Conservation (phyloP, 2,888 invertebrate genomes). For the Papilio elwesi region DNA sequence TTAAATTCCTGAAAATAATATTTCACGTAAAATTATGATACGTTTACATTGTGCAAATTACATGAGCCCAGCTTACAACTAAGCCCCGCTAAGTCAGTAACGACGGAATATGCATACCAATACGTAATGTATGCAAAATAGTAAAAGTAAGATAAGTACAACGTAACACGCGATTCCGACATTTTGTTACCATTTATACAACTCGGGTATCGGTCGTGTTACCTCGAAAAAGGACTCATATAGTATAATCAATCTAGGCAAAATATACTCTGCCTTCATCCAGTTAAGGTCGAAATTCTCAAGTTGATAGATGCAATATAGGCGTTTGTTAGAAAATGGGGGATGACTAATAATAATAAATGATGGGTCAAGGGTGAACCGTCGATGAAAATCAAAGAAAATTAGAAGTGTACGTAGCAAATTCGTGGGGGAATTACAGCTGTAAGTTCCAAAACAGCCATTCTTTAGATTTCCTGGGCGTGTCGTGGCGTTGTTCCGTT, state of each 20-base stretch:
- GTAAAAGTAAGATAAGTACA: conserved; percentile 74
- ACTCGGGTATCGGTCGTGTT: conserved; percentile 55
- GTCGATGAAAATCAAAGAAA: conserved; percentile 63
- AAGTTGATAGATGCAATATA: background rate
- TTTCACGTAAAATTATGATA: background rate
- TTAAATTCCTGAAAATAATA: too few species aligned
- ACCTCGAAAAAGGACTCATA: conserved; percentile 50
- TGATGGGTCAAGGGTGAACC: conserved; percentile 78
- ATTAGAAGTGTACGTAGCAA: conserved; percentile 49
- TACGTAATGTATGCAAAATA: conserved; percentile 79
- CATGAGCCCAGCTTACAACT: conserved; percentile 28
- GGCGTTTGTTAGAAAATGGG: conserved; percentile 22
- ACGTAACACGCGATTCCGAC: conserved; percentile 77
- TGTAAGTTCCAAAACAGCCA: conserved; percentile 40
- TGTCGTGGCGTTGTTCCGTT: conserved; percentile 35
- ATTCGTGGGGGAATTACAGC: conserved; percentile 44
- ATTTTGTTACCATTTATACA: conserved; percentile 73
- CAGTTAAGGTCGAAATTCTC: conserved; percentile 24
- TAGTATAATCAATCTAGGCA: conserved; percentile 24
- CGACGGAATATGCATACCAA: conserved; percentile 44
- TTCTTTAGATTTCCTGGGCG: conserved; percentile 41
- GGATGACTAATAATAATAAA: conserved; percentile 71
- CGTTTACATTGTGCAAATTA: conserved; percentile 31
- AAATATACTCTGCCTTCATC: conserved; percentile 2
- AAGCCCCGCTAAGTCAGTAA: conserved; percentile 34